These are phyloP conservation scores for Hyposmocoma kahamanoa DNA, from an alignment of 1,140 invertebrate genomes.

Conservation along the genomic window DNA sequence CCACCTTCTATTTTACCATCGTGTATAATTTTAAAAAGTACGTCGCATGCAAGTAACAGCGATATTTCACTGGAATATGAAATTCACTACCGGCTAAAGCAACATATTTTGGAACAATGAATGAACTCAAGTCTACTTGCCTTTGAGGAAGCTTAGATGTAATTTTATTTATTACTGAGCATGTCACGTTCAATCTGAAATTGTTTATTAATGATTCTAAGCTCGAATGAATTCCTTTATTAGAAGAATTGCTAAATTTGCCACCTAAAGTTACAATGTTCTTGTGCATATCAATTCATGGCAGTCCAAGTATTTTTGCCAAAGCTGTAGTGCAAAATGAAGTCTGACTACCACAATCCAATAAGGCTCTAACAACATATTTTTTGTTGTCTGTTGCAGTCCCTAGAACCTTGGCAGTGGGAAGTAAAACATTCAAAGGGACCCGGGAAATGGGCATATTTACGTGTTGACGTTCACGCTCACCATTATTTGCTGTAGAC, in stretches of 20 bases:
- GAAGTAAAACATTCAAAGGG: not conserved
- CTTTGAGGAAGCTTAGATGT: conserved; percentile 1
- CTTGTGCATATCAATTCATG: not conserved
- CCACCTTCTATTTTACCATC: not conserved
- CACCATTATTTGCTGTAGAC: not conserved
- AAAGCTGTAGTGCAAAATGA: not conserved
- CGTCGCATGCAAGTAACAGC: not conserved
- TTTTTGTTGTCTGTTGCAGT: not conserved
- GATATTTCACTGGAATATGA: conserved; percentile 1
- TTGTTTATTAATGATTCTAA: not conserved
- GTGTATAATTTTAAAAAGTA: not conserved
- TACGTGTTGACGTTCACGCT: not conserved
- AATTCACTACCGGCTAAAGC: not conserved
- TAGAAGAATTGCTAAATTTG: not conserved
- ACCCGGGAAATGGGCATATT: not conserved
- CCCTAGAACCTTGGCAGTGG: not conserved
- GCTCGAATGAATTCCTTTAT: not conserved
- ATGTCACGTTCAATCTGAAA: not conserved
- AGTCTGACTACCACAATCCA: not conserved
- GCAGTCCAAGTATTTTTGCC: not conserved
- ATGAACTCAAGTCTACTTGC: not conserved
- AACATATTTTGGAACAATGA: not conserved
- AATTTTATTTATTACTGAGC: conserved; percentile 2
- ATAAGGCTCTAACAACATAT: not conserved
- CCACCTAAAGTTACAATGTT: not conserved